A percentile compares a stretch with the other conserved stretches of the same genome.
phyloP scores from a whole-genome alignment of 2,797 vertebrate species.

The Tragopan temminckii region DNA sequence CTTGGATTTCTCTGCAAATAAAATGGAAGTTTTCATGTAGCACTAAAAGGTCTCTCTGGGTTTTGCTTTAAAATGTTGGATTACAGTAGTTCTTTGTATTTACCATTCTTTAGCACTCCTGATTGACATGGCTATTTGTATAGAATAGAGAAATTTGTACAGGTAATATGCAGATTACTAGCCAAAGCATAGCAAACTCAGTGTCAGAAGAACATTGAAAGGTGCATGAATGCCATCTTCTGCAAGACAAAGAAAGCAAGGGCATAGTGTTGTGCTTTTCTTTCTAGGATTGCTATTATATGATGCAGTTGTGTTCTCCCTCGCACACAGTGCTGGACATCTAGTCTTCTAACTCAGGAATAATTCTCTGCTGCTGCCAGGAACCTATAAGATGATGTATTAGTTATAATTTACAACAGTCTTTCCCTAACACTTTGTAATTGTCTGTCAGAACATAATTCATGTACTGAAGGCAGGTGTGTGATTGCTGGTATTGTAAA shows the following conservation, averaged over 20 bases:
- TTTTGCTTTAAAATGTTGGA: background rate
- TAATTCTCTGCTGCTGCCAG: background rate
- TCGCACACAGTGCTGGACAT: fast-evolving
- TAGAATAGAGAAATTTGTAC: background rate
- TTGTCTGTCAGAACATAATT: background rate
- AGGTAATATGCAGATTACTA: background rate
- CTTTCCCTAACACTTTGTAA: background rate
- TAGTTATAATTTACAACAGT: background rate
- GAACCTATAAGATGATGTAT: background rate
- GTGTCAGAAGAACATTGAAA: background rate
- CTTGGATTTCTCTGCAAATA: background rate
- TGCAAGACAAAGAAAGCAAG: background rate
- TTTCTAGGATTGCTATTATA: background rate
- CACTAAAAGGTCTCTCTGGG: background rate
- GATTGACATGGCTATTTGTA: background rate
- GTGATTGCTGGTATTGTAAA: background rate
- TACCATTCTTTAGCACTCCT: background rate
- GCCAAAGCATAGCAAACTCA: background rate
- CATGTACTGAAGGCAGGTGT: background rate
- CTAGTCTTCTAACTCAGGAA: background rate
- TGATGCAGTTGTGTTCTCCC: fast-evolving
- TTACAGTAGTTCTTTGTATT: background rate
- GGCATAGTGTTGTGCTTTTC: fast-evolving
- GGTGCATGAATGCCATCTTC: background rate
- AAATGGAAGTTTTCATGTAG: background rate